Base-by-base conservation (phyloP, 2,113 vertebrate species). In the Stictonetta naevosa region DNA sequence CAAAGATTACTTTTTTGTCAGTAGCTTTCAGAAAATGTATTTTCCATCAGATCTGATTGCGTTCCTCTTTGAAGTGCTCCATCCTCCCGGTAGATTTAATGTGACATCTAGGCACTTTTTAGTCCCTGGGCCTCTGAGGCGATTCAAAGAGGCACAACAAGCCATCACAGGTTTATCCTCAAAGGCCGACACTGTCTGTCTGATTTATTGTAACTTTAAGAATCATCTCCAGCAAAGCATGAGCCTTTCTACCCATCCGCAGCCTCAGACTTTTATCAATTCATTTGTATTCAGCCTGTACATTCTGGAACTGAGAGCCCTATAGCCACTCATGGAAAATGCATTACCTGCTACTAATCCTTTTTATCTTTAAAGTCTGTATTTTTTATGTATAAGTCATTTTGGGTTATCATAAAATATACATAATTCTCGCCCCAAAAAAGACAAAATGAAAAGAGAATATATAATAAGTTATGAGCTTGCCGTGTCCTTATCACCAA, bases 1-100 rank as follows among this genome's bases (percentile, higher is more conserved):
- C 98, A 98, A 98, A 98, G 98, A 98, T 98, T 98, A 98, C 98
- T 98, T 98, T 98, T 98, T 98, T 98, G 98, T 98, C 98, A 98
- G 98, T 98, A 98, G 98, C 98, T 98, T 98, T 98, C 98, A 98
- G 98, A 98, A 98, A 98, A 98, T 98, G 98, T 98, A 98, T 98
- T 98, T 98, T 98, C 98, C 98, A 98, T 98, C 98, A 98, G 98
- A 98, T 98, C 98, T 98, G 98, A 98, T 98, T 98, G 98, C 97
- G 67, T 97, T 98, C 97, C 90, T 97, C 98, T 98, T 98, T 98
- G 98, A 98, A 98, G 98, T 98, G 98, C 98, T 98, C 97, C 97
- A 97, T 98, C 98, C 98, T 98, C 98, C 97, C 94, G 88, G 98
- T 98, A 98, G 98, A 98, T 98, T 98, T 98, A 98, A 98, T 98